Evolutionary conservation across 2,888 invertebrate genomes (phyloP).

Genomic region (Apotomis capreana): DNA sequence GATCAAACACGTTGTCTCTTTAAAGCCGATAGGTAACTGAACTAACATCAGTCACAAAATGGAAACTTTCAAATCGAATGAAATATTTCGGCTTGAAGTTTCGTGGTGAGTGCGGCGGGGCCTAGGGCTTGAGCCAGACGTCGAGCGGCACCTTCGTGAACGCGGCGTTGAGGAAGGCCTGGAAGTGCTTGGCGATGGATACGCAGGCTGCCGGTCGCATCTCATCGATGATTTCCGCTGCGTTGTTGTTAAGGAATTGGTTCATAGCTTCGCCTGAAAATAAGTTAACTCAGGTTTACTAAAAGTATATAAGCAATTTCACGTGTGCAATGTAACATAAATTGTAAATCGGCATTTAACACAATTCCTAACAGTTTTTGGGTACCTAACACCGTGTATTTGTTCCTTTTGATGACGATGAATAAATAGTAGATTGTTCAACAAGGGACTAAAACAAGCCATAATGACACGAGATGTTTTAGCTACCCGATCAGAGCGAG

Average conservation of each 20-base stretch:
- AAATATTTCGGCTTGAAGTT: not conserved
- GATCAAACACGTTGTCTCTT: not conserved
- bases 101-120: not conserved
- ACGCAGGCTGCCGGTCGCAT: conserved; percentile 90
- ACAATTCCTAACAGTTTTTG: no score
- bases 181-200: conserved; percentile 89
- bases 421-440: no score
- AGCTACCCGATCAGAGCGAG: no score
- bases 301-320: no score
- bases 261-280: conserved; percentile 90
- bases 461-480: no score
- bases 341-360: no score
- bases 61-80: not conserved
- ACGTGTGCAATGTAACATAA: no score
- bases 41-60: conserved; percentile 6
- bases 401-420: no score
- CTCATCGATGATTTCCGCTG: conserved; percentile 91
- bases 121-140: conserved; percentile 84
- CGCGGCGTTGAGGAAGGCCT: conserved; percentile 88
- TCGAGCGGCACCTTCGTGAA: conserved; percentile 88
- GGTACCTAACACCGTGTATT: no score
- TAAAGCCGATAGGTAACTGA: conserved; percentile 21
- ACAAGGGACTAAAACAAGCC: no score
- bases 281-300: no score
- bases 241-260: conserved; percentile 91